Percentiles rank a stretch among this genome's conserved stretches.
phyloP scores from a whole-genome alignment of 2,113 vertebrate genomes.

The Campylorhamphus procurvoides region DNA sequence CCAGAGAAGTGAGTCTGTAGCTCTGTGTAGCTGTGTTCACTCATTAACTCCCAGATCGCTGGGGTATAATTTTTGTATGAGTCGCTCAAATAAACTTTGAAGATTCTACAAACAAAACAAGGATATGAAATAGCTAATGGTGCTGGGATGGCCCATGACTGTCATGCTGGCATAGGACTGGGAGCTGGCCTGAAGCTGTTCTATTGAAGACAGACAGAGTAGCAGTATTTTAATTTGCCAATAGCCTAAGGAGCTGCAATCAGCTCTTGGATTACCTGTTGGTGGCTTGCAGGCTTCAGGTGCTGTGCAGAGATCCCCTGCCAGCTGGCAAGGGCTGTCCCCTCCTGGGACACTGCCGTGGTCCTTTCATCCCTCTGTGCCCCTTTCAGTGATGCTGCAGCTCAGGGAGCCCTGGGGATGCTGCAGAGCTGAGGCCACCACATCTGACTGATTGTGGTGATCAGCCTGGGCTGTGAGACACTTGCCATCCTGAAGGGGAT shows the following conservation, averaged over 20 bases:
- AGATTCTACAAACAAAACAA: no score
- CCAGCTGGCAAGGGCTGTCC: background rate
- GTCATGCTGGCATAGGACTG: no score
- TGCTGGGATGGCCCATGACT: background rate
- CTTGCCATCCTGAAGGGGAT: background rate
- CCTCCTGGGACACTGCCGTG: background rate
- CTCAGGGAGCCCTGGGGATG: background rate
- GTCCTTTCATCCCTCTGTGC: background rate
- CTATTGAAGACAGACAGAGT: background rate
- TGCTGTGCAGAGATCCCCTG: background rate
- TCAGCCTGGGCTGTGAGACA: background rate
- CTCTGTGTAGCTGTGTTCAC: background rate
- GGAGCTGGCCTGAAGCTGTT: background rate
- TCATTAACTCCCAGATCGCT: background rate
- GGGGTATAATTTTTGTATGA: background rate
- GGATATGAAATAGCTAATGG: background rate
- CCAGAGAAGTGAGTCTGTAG: background rate
- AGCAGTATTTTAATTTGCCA: background rate
- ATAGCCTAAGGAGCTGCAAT: background rate
- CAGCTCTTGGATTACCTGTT: background rate
- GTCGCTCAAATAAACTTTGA: background rate
- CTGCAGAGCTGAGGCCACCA: fast-evolving
- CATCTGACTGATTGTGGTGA: background rate
- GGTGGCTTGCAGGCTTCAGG: background rate
- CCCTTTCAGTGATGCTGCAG: background rate